Conservation (phyloP, 2,797 vertebrate species). For the Enteromius radiatus region DNA sequence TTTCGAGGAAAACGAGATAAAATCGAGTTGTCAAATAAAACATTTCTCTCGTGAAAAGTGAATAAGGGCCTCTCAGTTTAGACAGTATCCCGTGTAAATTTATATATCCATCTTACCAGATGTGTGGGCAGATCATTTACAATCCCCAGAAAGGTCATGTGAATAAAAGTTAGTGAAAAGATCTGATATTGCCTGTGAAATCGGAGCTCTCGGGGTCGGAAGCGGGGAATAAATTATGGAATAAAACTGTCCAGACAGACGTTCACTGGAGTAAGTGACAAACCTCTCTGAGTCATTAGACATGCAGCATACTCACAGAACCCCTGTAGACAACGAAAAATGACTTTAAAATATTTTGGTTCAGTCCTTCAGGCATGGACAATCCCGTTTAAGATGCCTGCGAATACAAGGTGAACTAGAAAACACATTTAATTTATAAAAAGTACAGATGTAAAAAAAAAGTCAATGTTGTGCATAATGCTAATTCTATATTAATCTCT, state of each 20-base stretch:
- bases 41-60: slow-evolving; percentile 53
- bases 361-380: slow-evolving; percentile 9
- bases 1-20: neutral
- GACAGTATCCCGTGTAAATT: slow-evolving; percentile 66
- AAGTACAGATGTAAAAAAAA: neutral
- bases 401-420: neutral
- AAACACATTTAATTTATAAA: neutral
- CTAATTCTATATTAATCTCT: neutral
- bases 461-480: no score
- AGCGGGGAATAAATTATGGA: slow-evolving; percentile 69
- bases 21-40: slow-evolving; percentile 20
- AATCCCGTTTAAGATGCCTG: neutral
- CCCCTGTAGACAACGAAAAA: neutral
- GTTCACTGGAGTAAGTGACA: slow-evolving; percentile 57
- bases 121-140: slow-evolving; percentile 65
- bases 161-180: slow-evolving; percentile 64
- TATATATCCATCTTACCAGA: slow-evolving; percentile 62
- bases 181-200: slow-evolving; percentile 72
- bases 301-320: slow-evolving; percentile 22
- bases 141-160: slow-evolving; percentile 57
- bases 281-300: slow-evolving; percentile 38
- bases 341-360: neutral
- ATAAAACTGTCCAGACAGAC: slow-evolving; percentile 70
- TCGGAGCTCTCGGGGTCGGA: slow-evolving; percentile 68
- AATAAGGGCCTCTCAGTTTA: slow-evolving; percentile 65